Evolutionary conservation across 2,888 invertebrate species (phyloP), one percentile per base, ranked within the genome.

Genomic region (Yponomeuta malinellus): DNA sequence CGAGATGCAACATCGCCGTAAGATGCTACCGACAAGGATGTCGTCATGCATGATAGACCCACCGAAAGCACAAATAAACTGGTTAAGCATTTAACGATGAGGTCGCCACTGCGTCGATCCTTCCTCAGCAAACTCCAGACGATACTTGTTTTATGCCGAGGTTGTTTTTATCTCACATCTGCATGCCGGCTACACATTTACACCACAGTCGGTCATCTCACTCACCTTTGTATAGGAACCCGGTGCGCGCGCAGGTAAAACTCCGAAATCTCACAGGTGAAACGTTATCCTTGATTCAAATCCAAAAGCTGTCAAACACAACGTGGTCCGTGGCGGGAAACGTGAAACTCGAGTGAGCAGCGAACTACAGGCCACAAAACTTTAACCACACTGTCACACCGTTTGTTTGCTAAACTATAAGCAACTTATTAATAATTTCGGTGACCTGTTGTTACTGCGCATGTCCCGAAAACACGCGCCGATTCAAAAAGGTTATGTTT

Each of bases 181-280:
- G 78, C 78, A 74, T 75, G 75, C 72, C 63, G 2, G 37, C 69
- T 63, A 29, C 52, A 59, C 63, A 69, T 69, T 69, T 23, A 33
- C 69, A 63, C 37, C 59, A 69, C 71, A 71, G 29, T 63, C 48
- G n/a, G 68, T 64, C 48, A 43, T 29, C 52, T 48, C 79, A 91
- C 59, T 64, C 79, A 92, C 92, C 92, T 92, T 87, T 85, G 79
- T 83, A 83, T 83, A 86, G 83, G 88, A 84, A 79, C 85, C 78
- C 80, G 78, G 81, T 92, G 91, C 91, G 91, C 91, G 92, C 91
- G 91, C 91, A 92, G 89, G 84, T 87, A 84, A 82, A 85, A 85
- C 85, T 85, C 85, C 84, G 80, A 85, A 89, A 87, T 90, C 87
- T 90, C 87, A 91, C 90, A 90, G 90, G 91, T 90, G 90, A 87